These are phyloP conservation scores for Sceloporus undulatus DNA, from an alignment of 2,113 vertebrate species.

Conservation along the genomic window DNA sequence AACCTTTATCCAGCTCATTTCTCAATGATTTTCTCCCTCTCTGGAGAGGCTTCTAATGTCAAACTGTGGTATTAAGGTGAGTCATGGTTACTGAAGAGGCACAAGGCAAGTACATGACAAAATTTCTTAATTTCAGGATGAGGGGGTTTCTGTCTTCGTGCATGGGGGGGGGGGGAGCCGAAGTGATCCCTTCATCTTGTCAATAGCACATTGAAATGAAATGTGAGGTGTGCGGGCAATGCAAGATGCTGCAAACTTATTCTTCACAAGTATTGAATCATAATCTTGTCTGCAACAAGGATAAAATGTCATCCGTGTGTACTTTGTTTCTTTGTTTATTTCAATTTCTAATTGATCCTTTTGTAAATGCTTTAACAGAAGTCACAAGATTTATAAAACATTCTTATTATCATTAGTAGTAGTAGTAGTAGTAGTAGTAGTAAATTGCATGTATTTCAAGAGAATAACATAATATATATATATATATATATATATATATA, in stretches of 20 bases:
- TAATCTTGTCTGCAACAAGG: slow-evolving; percentile 23
- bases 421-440: too few relatives aligned
- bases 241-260: slow-evolving; percentile 40
- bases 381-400: too few relatives aligned
- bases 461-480: background rate
- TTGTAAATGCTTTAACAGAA: too few relatives aligned
- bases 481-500: too few relatives aligned
- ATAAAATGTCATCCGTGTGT: background rate
- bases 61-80: slow-evolving; percentile 79
- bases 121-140: slow-evolving; percentile 71
- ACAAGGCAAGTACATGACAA: slow-evolving; percentile 69
- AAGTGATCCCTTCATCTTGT: slow-evolving; percentile 48
- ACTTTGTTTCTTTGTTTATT: background rate
- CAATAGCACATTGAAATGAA: slow-evolving; percentile 39
- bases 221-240: slow-evolving; percentile 8
- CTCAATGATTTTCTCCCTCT: slow-evolving; percentile 78
- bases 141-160: slow-evolving; percentile 21
- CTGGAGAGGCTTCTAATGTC: slow-evolving; percentile 78
- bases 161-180: background rate
- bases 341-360: background rate
- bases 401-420: too few relatives aligned
- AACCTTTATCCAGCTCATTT: slow-evolving; percentile 81
- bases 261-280: slow-evolving; percentile 32
- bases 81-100: slow-evolving; percentile 67
- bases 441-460: background rate